Evolutionary conservation across 2,113 vertebrate species (phyloP).

Genomic region (Potamarius usumacintae): DNA sequence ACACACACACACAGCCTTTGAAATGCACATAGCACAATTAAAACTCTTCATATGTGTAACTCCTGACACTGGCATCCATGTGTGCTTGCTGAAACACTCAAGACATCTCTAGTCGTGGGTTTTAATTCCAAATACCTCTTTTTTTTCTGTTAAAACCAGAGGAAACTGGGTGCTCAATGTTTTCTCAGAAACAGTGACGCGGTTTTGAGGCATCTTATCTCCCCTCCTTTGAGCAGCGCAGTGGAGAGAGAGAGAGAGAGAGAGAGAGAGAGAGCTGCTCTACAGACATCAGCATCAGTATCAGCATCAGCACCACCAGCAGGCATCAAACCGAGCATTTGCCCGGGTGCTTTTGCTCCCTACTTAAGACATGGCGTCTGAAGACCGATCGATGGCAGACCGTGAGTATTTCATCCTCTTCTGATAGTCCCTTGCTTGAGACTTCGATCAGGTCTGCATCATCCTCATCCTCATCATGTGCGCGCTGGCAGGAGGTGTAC

Average conservation of each 20-base stretch:
- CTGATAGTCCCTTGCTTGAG: constrained; percentile 6
- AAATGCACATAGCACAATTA: not conserved
- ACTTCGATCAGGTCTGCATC: constrained; percentile 21
- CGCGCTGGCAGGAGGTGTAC: constrained; percentile 21
- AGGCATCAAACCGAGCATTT: constrained; percentile 27
- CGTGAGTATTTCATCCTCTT: constrained; percentile 66
- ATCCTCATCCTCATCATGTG: constrained; percentile 14
- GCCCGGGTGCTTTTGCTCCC: constrained; percentile 42
- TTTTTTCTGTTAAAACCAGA: not conserved
- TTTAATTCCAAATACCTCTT: not conserved
- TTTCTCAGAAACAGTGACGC: constrained; percentile 13
- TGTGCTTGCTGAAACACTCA: not conserved
- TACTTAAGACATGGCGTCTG: constrained; percentile 63
- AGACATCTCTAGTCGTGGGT: not conserved
- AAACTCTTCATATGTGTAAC: not conserved
- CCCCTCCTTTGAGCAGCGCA: constrained; percentile 60
- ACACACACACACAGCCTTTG: not conserved
- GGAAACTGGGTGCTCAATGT: not conserved
- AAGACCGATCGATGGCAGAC: constrained; percentile 61
- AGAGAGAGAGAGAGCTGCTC: not conserved
- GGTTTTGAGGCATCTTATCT: constrained; percentile 15
- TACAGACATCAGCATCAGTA: constrained; percentile 45
- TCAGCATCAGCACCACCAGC: constrained; percentile 47
- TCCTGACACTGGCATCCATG: not conserved
- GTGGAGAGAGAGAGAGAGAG: not conserved